Conservation (phyloP, 2,888 invertebrate genomes). For the Pseudeuparius sepicola region DNA sequence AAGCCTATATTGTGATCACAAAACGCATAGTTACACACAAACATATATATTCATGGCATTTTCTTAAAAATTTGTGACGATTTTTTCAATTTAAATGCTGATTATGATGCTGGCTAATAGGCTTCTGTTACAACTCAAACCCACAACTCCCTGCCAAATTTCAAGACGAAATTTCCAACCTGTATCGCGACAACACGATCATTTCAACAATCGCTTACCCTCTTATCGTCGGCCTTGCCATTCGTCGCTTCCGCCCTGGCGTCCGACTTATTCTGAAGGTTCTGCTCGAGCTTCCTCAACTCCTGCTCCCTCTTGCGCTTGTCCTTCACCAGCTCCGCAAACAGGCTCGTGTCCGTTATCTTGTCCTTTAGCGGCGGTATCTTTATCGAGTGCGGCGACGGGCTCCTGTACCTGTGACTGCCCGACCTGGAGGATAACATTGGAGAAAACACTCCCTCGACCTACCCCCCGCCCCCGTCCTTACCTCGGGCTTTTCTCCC, state of each 20-base stretch:
- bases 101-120: no score
- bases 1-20: no score
- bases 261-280: conserved; percentile 14
- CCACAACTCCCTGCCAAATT: no score
- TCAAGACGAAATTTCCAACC: no score
- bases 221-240: conserved; percentile 16
- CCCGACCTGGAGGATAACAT: conserved; percentile 9
- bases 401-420: conserved; percentile 33
- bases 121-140: no score
- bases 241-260: conserved; percentile 19
- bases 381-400: conserved; percentile 37
- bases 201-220: conserved; percentile 3
- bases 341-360: conserved; percentile 80
- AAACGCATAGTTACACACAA: no score
- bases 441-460: no score
- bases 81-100: no score
- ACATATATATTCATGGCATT: no score
- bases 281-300: conserved; percentile 49
- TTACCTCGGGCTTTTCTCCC: conserved; percentile 26
- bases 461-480: no score
- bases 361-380: conserved; percentile 64
- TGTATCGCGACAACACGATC: not conserved
- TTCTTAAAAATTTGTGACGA: no score
- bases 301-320: conserved; percentile 73
- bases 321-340: conserved; percentile 81